A percentile compares a stretch with the other conserved stretches of the same genome.
phyloP scores from a whole-genome alignment of 2,888 invertebrate genomes.

The Ornithoptera alexandrae region DNA sequence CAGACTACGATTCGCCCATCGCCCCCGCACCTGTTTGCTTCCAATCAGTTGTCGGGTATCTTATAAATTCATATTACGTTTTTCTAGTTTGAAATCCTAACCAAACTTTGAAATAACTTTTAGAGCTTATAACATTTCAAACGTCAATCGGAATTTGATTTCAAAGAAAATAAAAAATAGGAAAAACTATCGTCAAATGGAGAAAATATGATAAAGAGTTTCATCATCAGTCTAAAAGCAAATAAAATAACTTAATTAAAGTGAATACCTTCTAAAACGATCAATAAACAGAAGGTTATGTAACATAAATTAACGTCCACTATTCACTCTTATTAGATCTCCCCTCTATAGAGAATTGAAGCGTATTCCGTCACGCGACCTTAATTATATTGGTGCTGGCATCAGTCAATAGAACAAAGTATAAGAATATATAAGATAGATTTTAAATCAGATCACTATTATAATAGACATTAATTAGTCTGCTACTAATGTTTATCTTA shows the following conservation, averaged over 20 bases:
- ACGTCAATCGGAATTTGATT: neutral
- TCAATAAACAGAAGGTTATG: neutral
- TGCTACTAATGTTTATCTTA: too few species aligned
- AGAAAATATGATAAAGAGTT: too few species aligned
- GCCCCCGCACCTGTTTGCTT: constrained; percentile 10
- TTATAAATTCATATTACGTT: neutral
- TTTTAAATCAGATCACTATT: too few species aligned
- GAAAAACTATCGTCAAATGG: too few species aligned
- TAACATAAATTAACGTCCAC: neutral
- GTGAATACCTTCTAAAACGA: too few species aligned
- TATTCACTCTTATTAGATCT: neutral
- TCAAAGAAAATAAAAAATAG: neutral
- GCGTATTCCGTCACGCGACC: constrained; percentile 5
- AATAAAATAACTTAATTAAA: too few species aligned
- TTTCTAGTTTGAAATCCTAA: neutral
- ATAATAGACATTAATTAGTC: too few species aligned
- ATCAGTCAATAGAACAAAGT: constrained; percentile 1
- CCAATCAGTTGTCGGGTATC: constrained; percentile 7
- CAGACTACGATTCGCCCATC: constrained; percentile 6
- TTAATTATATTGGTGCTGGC: constrained; percentile 34
- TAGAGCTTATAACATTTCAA: too few species aligned
- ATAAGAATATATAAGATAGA: neutral
- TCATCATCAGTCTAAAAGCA: too few species aligned
- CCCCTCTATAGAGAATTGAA: neutral
- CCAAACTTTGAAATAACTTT: neutral